These are phyloP conservation scores for Lethenteron camtschaticum DNA, from an alignment of 2,113 vertebrate species.

Conservation along the genomic window DNA sequence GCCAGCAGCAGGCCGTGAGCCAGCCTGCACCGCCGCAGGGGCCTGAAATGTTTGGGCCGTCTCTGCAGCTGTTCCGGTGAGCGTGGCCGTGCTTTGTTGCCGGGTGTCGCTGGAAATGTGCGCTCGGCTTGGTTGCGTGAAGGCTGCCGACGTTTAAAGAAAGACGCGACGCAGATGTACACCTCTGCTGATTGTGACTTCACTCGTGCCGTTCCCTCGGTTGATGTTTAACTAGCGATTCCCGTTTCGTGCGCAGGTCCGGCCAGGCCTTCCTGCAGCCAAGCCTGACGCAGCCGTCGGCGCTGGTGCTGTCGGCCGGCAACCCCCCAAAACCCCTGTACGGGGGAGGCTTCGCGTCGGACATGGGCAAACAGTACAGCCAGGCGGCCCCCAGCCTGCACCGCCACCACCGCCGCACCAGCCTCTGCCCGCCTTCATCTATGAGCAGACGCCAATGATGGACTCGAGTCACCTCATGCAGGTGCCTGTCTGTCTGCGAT, in stretches of 20 bases:
- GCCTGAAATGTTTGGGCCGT: constrained; percentile 75
- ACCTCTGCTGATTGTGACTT: no score
- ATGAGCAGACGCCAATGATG: constrained; percentile 74
- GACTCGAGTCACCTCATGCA: constrained; percentile 93
- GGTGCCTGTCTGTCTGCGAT: constrained; percentile 36
- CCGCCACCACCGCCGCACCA: constrained; percentile 62
- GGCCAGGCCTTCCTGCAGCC: constrained; percentile 95
- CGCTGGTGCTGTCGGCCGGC: constrained; percentile 72
- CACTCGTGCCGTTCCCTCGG: no score
- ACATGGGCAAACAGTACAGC: no score
- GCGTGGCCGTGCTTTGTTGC: no score
- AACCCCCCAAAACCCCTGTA: constrained; percentile 57
- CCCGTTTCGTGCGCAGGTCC: constrained; percentile 28
- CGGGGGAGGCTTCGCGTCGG: no score
- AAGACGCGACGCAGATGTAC: no score
- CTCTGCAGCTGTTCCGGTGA: constrained; percentile 75
- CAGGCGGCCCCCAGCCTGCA: constrained; percentile 35
- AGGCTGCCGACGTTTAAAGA: no score
- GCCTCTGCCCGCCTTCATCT: constrained; percentile 68
- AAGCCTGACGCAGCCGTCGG: constrained; percentile 69
- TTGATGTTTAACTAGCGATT: no score
- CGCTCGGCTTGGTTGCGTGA: no score
- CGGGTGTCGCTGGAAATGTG: no score
- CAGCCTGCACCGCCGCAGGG: constrained; percentile 24
- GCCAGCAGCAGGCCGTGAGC: no score